phyloP scores from a whole-genome alignment of 2,888 invertebrate species.

The Pollenia labialis region DNA sequence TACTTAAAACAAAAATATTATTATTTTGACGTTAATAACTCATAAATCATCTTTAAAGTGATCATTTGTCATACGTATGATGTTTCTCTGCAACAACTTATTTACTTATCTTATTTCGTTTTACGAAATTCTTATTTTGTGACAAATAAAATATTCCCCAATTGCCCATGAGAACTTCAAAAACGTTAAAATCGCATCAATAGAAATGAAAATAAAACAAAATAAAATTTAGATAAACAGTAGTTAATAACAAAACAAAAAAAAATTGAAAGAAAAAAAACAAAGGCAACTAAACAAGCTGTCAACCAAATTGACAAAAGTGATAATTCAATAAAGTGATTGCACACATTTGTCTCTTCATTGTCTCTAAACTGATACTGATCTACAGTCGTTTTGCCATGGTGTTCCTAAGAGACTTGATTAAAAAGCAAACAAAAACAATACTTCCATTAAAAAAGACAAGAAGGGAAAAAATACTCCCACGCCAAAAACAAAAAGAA shows the following conservation, averaged over 20 bases:
- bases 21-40: background rate
- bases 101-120: background rate
- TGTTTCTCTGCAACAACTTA: constrained; percentile 2
- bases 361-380: constrained; percentile 76
- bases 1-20: background rate
- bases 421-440: constrained; percentile 56
- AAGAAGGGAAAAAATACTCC: constrained; percentile 77
- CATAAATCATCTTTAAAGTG: constrained; percentile 13
- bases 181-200: constrained; percentile 70
- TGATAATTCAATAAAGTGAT: constrained; percentile 78
- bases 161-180: constrained; percentile 63
- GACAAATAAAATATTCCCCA: constrained; percentile 39
- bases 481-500: constrained; percentile 79
- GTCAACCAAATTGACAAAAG: constrained; percentile 73
- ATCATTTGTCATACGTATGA: constrained; percentile 11
- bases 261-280: constrained; percentile 34
- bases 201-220: constrained; percentile 44
- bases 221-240: constrained; percentile 25
- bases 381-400: constrained; percentile 75
- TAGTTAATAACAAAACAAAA: constrained; percentile 6
- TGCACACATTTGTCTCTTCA: constrained; percentile 82
- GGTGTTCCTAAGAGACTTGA: constrained; percentile 20
- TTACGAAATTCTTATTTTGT: constrained; percentile 51
- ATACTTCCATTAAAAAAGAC: constrained; percentile 62
- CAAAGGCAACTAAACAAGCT: constrained; percentile 62